These are phyloP conservation scores for Gallinago paraguaiae DNA, from an alignment of 2,113 vertebrate genomes.

Conservation along the genomic window DNA sequence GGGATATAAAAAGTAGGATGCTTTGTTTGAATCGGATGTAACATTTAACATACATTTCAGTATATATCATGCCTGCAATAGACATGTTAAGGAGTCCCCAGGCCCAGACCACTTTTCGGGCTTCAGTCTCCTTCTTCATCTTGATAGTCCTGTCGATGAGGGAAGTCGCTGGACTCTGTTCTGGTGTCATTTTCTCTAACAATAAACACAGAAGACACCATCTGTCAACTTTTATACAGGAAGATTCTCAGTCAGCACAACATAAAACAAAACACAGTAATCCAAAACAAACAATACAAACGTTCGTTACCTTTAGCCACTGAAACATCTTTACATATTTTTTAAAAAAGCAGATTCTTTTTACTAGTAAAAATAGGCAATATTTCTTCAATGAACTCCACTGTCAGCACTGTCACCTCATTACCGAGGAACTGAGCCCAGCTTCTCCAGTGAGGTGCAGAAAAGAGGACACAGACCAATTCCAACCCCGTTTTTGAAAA, in stretches of 20 bases:
- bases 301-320: background rate
- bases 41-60: slow-evolving; percentile 85
- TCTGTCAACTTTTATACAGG: background rate
- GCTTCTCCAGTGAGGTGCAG: background rate
- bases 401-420: background rate
- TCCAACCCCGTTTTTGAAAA: background rate
- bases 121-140: slow-evolving; percentile 89
- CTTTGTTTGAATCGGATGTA: background rate
- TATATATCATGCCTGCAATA: slow-evolving; percentile 93
- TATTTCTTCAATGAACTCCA: background rate
- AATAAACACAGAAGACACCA: background rate
- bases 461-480: background rate
- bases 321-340: background rate
- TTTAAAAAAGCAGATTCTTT: background rate
- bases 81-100: slow-evolving; percentile 93
- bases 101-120: slow-evolving; percentile 86
- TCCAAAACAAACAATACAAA: background rate
- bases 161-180: slow-evolving; percentile 67
- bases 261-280: background rate
- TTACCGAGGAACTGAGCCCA: fast-evolving
- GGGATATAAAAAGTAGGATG: background rate
- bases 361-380: background rate
- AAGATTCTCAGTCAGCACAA: background rate
- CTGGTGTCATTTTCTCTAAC: slow-evolving; percentile 65
- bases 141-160: slow-evolving; percentile 89